A percentile compares a stretch with the other conserved stretches of the same genome.
Evolutionary conservation across 2,113 vertebrate genomes (phyloP).

Genomic region (Barbus barbus): DNA sequence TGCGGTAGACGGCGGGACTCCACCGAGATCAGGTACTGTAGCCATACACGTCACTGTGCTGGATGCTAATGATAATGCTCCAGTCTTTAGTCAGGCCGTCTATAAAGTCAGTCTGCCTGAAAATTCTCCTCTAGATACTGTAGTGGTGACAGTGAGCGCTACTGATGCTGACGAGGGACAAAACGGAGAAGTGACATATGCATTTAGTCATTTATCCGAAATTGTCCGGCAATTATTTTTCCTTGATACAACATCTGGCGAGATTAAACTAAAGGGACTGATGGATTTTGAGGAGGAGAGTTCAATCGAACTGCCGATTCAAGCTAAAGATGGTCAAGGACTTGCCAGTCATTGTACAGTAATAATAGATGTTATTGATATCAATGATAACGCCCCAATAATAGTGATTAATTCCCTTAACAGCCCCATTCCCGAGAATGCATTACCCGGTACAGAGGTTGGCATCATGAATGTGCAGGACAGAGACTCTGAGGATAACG

Average conservation of each 20-base stretch:
- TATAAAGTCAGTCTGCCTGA: too few relatives aligned
- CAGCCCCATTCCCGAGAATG: slow-evolving; percentile 66
- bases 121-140: too few relatives aligned
- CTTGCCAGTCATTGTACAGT: slow-evolving; percentile 67
- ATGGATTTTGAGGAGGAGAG: slow-evolving; percentile 55
- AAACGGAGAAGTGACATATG: too few relatives aligned
- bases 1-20: too few relatives aligned
- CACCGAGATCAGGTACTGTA: too few relatives aligned
- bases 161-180: too few relatives aligned
- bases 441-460: slow-evolving; percentile 63
- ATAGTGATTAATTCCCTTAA: slow-evolving; percentile 68
- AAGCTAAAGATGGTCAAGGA: slow-evolving; percentile 52
- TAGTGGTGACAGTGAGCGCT: too few relatives aligned
- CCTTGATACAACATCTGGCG: slow-evolving; percentile 36
- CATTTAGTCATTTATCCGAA: too few relatives aligned
- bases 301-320: slow-evolving; percentile 55
- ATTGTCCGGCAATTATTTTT: neutral
- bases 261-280: slow-evolving; percentile 20
- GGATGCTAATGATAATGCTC: too few relatives aligned
- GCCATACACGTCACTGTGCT: too few relatives aligned
- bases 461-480: neutral
- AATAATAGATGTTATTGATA: slow-evolving; percentile 60
- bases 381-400: slow-evolving; percentile 72
- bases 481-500: slow-evolving; percentile 1
- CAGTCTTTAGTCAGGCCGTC: too few relatives aligned